Base-by-base conservation (phyloP, 2,797 vertebrate species). In the Lagodon rhomboides region DNA sequence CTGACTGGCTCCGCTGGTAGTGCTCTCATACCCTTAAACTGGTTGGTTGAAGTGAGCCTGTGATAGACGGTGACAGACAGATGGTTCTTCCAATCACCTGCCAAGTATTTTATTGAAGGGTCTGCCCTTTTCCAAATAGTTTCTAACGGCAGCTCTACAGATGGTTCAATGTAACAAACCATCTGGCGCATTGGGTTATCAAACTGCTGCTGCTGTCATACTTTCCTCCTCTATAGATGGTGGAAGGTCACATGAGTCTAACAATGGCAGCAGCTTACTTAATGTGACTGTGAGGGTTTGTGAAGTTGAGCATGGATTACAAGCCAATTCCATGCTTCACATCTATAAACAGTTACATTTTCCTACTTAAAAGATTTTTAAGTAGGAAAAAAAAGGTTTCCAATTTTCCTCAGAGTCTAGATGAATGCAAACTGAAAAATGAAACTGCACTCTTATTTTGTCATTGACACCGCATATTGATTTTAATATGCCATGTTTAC, bases 401-500 rank as follows among this genome's bases (percentile, higher is more conserved):
- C 16, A 34, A 17, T 67, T 43, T 71, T 27, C 6, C 30, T 3
- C 30, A 23, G 50, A 58, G 23, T 18, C 51, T 50, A 27, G 43
- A 55, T 3, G 50, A 77, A 68, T 38, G 55, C 4, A 56, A 67
- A 59, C 4, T 11, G 1, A 46, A 70, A 62, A 43, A 69, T 23
- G 0, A 66, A 63, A 58, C 34, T 41, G 15, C 22, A 34, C 49
- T 65, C 22, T 63, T 62, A 49, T 74, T 77, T 77, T 64, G 7
- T 3, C 6, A 56, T 3, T 50, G 17, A 68, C 60, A 54, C 22
- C 50, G 5, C 43, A 18, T 34, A 75, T 68, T 54, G 64, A 73
- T 78, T 77, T 75, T 41, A 53, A 77, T 73, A 68, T 58, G 38
- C 20, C 12, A 27, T 30, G 43, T 55, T 22, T 66, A 65, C 62